Conservation (phyloP, 2,113 vertebrate genomes). For the Glareola pratincola region DNA sequence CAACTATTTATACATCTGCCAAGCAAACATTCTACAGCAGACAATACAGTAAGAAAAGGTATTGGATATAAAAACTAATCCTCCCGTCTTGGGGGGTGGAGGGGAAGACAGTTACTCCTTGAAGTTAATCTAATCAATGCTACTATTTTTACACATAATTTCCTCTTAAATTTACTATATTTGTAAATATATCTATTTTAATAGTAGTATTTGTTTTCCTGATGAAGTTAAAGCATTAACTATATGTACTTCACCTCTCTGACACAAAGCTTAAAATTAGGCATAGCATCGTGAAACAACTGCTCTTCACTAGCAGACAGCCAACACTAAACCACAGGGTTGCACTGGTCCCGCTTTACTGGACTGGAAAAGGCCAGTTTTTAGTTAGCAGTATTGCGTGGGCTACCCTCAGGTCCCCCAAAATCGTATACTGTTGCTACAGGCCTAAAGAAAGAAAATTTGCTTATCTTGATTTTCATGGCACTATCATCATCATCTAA, state of each 20-base stretch:
- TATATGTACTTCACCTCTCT: neutral
- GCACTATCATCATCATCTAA: neutral
- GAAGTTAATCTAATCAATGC: neutral
- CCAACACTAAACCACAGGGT: neutral
- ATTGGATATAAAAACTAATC: neutral
- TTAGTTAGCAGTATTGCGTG: neutral
- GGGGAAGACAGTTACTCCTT: neutral
- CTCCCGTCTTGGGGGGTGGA: neutral
- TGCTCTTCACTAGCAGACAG: fast-evolving
- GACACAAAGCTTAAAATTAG: neutral
- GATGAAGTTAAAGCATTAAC: neutral
- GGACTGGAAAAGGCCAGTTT: neutral
- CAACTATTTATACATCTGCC: conserved; percentile 5
- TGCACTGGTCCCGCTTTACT: neutral
- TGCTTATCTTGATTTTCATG: neutral
- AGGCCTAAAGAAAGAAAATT: neutral
- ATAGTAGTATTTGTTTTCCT: neutral
- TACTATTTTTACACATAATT: neutral
- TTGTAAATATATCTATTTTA: neutral
- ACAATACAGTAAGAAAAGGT: neutral
- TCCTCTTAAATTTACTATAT: neutral
- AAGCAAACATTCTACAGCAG: neutral
- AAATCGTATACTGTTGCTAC: neutral
- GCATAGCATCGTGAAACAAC: neutral
- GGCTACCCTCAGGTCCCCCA: neutral